These are phyloP conservation scores for Ctenosaura bakeri DNA, from an alignment of 2,797 vertebrate species.

Conservation along the genomic window DNA sequence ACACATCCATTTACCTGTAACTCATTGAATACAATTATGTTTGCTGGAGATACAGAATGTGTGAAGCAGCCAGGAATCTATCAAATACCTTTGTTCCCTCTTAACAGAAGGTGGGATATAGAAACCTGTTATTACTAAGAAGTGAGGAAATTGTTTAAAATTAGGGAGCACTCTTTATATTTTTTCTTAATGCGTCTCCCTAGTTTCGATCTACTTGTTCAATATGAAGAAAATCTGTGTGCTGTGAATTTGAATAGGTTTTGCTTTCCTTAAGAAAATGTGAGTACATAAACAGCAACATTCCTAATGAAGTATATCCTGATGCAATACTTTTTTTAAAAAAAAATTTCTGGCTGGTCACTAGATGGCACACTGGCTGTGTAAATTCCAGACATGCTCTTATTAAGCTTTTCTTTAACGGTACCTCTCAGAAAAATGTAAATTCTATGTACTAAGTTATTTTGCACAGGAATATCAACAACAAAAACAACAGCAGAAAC, in stretches of 20 bases:
- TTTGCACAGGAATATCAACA: background rate
- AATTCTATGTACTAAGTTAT: background rate
- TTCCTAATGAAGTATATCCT: background rate
- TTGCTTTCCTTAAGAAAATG: background rate
- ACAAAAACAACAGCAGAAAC: background rate
- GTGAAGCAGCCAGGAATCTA: background rate
- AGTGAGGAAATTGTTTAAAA: background rate
- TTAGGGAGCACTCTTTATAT: background rate
- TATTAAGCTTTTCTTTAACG: conserved; percentile 15
- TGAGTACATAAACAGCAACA: fast-evolving
- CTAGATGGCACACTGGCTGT: conserved; percentile 73
- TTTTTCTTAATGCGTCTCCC: fast-evolving
- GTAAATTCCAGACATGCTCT: conserved; percentile 48
- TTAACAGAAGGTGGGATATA: background rate
- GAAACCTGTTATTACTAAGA: conserved; percentile 1
- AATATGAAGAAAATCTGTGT: fast-evolving
- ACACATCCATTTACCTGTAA: too few relatives aligned
- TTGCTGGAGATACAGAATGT: background rate
- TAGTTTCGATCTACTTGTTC: background rate
- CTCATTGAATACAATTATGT: too few relatives aligned
- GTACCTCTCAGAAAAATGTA: background rate
- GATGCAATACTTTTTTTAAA: background rate
- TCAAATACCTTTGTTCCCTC: background rate
- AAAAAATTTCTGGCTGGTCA: conserved; percentile 52
- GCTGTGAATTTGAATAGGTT: fast-evolving